Base-by-base conservation (phyloP, 2,888 invertebrate genomes). In the Chrysolina oricalcia region DNA sequence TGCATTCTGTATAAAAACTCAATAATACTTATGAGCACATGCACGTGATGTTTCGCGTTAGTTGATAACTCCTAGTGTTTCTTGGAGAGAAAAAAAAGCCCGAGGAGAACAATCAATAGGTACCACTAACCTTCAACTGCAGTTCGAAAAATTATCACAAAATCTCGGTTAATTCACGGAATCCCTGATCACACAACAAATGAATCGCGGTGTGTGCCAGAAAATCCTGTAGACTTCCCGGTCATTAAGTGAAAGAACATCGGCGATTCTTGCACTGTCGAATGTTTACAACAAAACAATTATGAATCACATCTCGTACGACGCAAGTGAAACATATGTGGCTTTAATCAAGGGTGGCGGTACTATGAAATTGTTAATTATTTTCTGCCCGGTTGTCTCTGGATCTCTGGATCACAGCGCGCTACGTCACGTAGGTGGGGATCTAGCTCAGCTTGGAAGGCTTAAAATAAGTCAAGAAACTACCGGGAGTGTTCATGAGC, bases 401-500 rank as follows among this genome's bases (percentile, higher is more conserved):
- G 82, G 81, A 82, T 81, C 75, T 82, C 82, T 80, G 81, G 82
- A 82, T 81, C 78, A 75, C 70, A 73, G 73, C 75, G 64, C 67
- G 74, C 75, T 76, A 81, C 82, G 82, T 81, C 78, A 81, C 74
- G 70, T 63, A 73, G 76, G 84, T 80, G 83, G 83, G 82, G 81
- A 78, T 75, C 74, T 74, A 79, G 79, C 79, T 80, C 77, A 78
- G 82, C 82, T 81, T 76, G 50, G 75, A 70, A 70, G 78, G 83
- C 86, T 84, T 83, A 86, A 86, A 86, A 86, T 86, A 86, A 86
- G 83, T 83, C 83, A 75, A 79, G 82, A 80, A 80, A 81, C 82
- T 81, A 81, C 83, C 81, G 77, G 80, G 68, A 68, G 68, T 68
- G 53, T 17, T 17, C 73, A 73, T 59, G 43, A 21, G 67, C 63